phyloP scores from a whole-genome alignment of 2,888 invertebrate species.

The Ptycholaimellus sp. region DNA sequence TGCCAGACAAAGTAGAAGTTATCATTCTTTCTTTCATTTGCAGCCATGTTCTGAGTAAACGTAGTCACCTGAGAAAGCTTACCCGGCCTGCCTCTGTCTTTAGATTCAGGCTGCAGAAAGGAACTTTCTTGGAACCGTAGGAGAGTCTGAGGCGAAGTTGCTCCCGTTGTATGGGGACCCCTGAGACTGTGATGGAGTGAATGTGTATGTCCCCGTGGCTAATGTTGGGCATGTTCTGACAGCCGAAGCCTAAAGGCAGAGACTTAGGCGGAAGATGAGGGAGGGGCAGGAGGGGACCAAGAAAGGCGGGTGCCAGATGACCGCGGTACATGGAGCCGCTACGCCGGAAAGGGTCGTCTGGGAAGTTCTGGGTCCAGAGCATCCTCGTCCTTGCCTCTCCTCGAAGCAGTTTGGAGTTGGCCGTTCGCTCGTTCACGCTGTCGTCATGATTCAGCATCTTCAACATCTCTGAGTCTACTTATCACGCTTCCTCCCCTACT shows the following conservation, averaged over 20 bases:
- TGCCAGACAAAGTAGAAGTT: constrained; percentile 25
- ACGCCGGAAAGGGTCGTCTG: constrained; percentile 27
- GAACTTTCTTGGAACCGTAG: constrained; percentile 23
- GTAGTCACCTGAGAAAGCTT: constrained; percentile 12
- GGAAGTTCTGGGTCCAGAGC: constrained; percentile 28
- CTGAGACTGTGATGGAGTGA: constrained; percentile 23
- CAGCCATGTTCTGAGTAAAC: constrained; percentile 21
- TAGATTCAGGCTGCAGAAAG: constrained; percentile 11
- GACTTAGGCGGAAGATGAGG: constrained; percentile 8
- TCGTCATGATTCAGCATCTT: constrained; percentile 33
- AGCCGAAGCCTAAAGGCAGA: neutral
- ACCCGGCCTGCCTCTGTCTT: constrained; percentile 17
- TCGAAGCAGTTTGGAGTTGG: constrained; percentile 27
- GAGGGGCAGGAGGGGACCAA: constrained; percentile 23
- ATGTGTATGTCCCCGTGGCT: constrained; percentile 19
- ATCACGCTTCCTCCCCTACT: too few species aligned
- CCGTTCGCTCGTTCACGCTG: constrained; percentile 29
- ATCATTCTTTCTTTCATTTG: constrained; percentile 19
- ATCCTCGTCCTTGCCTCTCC: constrained; percentile 29
- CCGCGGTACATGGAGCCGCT: constrained; percentile 31
- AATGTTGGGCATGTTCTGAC: constrained; percentile 17
- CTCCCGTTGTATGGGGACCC: constrained; percentile 23
- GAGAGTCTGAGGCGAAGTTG: constrained; percentile 17
- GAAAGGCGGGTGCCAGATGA: constrained; percentile 27
- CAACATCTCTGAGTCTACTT: too few species aligned